phyloP scores from a whole-genome alignment of 2,888 invertebrate species.

The Eledona agricola region DNA sequence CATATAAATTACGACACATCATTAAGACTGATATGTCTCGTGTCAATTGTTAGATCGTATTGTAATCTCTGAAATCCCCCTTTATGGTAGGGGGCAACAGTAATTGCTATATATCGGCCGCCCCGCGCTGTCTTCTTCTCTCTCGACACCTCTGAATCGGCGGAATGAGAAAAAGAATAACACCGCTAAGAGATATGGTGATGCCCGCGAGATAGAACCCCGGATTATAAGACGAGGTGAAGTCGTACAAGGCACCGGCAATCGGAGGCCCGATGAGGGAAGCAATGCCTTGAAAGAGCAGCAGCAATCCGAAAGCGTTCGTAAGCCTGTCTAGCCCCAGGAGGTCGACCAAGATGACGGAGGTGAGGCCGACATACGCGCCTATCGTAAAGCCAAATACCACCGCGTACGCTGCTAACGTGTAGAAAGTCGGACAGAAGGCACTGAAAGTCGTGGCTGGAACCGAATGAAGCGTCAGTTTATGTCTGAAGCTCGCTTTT shows the following conservation, averaged over 20 bases:
- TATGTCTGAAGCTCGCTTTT: not conserved
- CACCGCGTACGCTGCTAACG: conserved; percentile 79
- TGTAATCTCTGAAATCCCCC: conserved; percentile 17
- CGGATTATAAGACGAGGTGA: conserved; percentile 79
- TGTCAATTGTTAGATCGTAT: conserved; percentile 9
- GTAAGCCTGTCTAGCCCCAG: conserved; percentile 92
- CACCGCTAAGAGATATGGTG: conserved; percentile 85
- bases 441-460: conserved; percentile 83
- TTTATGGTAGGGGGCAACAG: conserved; percentile 4
- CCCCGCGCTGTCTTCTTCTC: conserved; percentile 40
- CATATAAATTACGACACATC: conserved; percentile 7
- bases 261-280: conserved; percentile 93
- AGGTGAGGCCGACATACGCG: conserved; percentile 96
- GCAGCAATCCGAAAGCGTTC: conserved; percentile 90
- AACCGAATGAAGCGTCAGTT: conserved; percentile 48
- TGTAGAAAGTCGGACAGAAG: conserved; percentile 75
- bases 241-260: conserved; percentile 86
- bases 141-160: conserved; percentile 67
- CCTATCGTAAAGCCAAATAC: conserved; percentile 92
- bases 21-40: conserved; percentile 7
- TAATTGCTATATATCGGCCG: conserved; percentile 53
- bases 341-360: conserved; percentile 93
- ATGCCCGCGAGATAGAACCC: conserved; percentile 90
- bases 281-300: conserved; percentile 94
- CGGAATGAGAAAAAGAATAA: conserved; percentile 88